Evolutionary conservation across 2,113 vertebrate genomes (phyloP), one percentile per base, ranked within the genome.

Genomic region (Hyaena hyaena): DNA sequence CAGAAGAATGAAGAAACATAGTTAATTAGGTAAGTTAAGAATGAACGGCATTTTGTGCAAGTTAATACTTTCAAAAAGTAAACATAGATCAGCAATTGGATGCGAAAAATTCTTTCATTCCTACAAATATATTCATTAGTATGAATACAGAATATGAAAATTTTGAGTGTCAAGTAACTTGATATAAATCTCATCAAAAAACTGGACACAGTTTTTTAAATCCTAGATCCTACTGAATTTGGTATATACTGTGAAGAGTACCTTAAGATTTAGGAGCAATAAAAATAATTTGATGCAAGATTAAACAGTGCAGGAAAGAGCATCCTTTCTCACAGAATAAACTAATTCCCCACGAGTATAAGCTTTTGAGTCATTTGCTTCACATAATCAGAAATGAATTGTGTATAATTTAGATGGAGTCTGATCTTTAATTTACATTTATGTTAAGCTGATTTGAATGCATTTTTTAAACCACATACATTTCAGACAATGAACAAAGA

Each of bases 1-100:
- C 55, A n/a, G 88, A 90, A 92, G 53, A 97, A 95, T 90, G 89
- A 92, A 92, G 6, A 45, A 71, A 63, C 43, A 85, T 88, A 74
- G 39, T 81, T 93, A 97, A 96, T 95, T 88, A 96, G 63, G 4
- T 83, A 94, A 88, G 19, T 90, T 91, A 93, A 66, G 17, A 90
- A 68, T 73, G 35, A 90, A 85, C 86, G 35, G 15, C 63, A 91
- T 88, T 95, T 80, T 77, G 43, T 85, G 50, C 15, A 81, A 63
- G 14, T 84, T 79, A 80, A 68, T 69, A 79, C 50, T 84, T 96
- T 97, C 35, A 83, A 90, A 61, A 79, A 45, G 45, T 17, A 77
- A 90, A n/a, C 76, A 15, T n/a, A 77, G 55, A 91, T 83, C 28
- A 92, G 26, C 50, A 94, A 94, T 74, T 66, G 96, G 28, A 77